Percentiles rank a stretch among this genome's conserved stretches.
phyloP scores from a whole-genome alignment of 1,140 invertebrate genomes.

The Brachionus manjavacas region DNA sequence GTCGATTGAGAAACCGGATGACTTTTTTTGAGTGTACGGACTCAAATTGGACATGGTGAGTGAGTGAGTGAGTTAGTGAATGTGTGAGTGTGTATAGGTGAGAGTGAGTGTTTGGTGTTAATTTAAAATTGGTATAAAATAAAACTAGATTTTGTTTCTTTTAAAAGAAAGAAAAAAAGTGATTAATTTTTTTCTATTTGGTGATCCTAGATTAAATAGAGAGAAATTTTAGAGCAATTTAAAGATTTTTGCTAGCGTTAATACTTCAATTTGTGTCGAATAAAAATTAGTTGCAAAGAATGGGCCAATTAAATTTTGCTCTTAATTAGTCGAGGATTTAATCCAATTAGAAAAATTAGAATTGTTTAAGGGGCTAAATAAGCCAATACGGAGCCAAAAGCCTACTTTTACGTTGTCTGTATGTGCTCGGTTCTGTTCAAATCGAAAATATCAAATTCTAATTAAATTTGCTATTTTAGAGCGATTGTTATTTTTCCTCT shows the following conservation, averaged over 20 bases:
- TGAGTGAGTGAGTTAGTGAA: not conserved
- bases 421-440: not conserved
- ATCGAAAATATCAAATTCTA: slow-evolving; percentile 21
- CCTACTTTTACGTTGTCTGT: not conserved
- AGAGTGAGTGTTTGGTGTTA: not conserved
- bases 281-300: not conserved
- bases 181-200: slow-evolving; percentile 4
- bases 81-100: not conserved
- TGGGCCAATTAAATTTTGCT: not conserved
- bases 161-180: not conserved
- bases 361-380: not conserved
- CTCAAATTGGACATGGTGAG: not conserved
- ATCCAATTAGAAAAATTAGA: slow-evolving; percentile 34
- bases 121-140: not conserved
- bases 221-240: slow-evolving; percentile 23
- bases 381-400: not conserved
- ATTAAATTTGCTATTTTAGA: slow-evolving; percentile 8
- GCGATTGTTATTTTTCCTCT: slow-evolving; percentile 4
- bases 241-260: slow-evolving; percentile 22
- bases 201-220: slow-evolving; percentile 28
- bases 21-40: not conserved
- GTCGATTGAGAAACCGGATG: slow-evolving; percentile 11
- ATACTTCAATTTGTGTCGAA: slow-evolving; percentile 21
- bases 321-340: slow-evolving; percentile 20
- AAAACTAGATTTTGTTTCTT: not conserved